Conservation (phyloP, 2,888 invertebrate species). For the Chymomyza amoena region DNA sequence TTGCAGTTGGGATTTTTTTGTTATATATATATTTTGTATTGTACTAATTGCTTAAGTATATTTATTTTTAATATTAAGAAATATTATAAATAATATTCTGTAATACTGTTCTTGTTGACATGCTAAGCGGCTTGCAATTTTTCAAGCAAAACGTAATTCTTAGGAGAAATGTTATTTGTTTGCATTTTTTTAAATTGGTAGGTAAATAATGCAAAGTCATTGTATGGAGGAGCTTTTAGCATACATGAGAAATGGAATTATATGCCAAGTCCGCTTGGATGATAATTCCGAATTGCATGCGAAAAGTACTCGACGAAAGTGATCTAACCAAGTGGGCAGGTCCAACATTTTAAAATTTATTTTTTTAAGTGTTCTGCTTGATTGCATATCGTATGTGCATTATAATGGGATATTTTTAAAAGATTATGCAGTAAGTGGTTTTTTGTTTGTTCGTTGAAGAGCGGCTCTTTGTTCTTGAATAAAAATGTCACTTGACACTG, state of each 20-base stretch:
- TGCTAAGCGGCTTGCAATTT: neutral
- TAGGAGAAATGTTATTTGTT: conserved; percentile 9
- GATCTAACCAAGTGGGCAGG: neutral
- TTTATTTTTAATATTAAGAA: neutral
- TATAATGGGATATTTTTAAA: neutral
- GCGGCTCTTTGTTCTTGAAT: too few species aligned
- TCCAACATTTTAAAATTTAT: neutral
- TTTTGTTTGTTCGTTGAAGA: too few species aligned
- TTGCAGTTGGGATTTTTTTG: neutral
- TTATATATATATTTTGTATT: neutral
- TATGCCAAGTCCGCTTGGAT: neutral
- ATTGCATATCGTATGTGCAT: neutral
- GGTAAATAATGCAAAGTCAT: conserved; percentile 33
- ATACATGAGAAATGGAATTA: neutral
- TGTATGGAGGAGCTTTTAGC: neutral
- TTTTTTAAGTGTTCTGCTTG: neutral
- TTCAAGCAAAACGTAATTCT: neutral
- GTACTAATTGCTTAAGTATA: neutral
- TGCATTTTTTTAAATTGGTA: conserved; percentile 17
- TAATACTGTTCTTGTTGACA: neutral
- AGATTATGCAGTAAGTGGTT: neutral
- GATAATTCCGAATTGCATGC: neutral
- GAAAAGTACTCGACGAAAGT: neutral
- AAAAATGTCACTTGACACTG: too few species aligned
- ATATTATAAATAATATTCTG: neutral